Evolutionary conservation across 2,888 invertebrate genomes (phyloP), one percentile per base, ranked within the genome.

Genomic region (Bruchidius siliquastri): DNA sequence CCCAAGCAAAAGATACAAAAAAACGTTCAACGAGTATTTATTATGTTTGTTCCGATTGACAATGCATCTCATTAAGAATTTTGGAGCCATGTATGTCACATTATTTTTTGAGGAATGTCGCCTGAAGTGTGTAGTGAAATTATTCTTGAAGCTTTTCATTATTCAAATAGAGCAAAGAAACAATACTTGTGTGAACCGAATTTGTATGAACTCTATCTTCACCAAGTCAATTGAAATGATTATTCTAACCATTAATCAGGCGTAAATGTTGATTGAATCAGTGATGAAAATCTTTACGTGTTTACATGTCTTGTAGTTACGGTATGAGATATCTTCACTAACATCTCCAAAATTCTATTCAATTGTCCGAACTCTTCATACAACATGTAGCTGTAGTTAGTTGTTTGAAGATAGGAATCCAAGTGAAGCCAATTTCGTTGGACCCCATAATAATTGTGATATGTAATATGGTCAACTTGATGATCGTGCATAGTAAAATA

Each of bases 381-480:
- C 18, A 1, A 13, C 13, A 49, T 49, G 49, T 4, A 18, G 18
- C 1, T 49, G 49, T 13, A 49, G 18, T 13, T 49, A 49, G 18
- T 49, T 13, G 18, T 4, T 49, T 13, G 49, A 49, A 49, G 49
- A 49, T 49, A 26, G 26, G 26, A 13, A 49, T 8, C 13, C 8
- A 49, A 49, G 49, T 49, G 8, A 13, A 13, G 49, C 18, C 6
- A 49, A 49, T 13, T 49, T 18, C 49, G 49, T 49, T 49, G 49
- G 18, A 49, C 49, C 13, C 49, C 49, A 1, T 18, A 1, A 49
- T 49, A 26, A 18, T 49, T 49, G 49, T 49, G 49, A 49, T 49
- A 49, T 49, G 49, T 4, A 70, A 68, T 68, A 73, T 20, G 32
- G 32, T 71, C 49, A 71, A 68, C 22, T 71, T 67, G 71, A 67